phyloP scores from a whole-genome alignment of 2,888 invertebrate species.

The Drosophila mimica region DNA sequence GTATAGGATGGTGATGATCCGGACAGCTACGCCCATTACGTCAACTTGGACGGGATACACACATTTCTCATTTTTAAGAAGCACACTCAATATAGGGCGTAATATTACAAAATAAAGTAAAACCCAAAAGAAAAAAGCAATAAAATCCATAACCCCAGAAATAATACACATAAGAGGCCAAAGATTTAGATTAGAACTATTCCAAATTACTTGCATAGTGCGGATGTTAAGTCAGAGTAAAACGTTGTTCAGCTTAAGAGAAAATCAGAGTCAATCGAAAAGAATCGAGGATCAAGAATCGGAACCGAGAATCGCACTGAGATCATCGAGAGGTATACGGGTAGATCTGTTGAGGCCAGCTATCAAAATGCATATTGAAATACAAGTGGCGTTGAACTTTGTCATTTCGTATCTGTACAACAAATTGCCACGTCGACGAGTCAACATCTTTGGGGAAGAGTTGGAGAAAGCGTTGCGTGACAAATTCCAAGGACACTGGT shows the following conservation, averaged over 20 bases:
- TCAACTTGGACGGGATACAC: constrained; percentile 37
- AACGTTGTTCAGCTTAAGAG: constrained; percentile 9
- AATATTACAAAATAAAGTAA: constrained; percentile 19
- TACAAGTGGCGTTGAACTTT: constrained; percentile 99
- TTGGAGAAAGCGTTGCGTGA: constrained; percentile 97
- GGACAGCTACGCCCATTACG: constrained; percentile 54
- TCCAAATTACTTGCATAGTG: constrained; percentile 56
- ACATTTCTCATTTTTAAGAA: constrained; percentile 49
- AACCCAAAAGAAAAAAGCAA: constrained; percentile 14
- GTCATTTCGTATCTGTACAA: constrained; percentile 99
- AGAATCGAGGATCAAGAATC: background rate
- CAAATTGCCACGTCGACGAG: constrained; percentile 97
- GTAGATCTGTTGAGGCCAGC: constrained; percentile 11
- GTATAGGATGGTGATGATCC: constrained; percentile 40
- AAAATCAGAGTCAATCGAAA: background rate
- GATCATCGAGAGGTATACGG: background rate
- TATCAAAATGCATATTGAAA: constrained; percentile 96
- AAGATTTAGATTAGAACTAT: constrained; percentile 24
- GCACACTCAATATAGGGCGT: constrained; percentile 49
- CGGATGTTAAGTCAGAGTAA: constrained; percentile 38
- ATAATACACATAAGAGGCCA: constrained; percentile 20
- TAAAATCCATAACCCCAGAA: background rate
- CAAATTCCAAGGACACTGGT: constrained; percentile 99
- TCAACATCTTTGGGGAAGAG: constrained; percentile 98
- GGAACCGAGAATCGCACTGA: background rate